Evolutionary conservation across 2,113 vertebrate genomes (phyloP).

Genomic region (Charadrius vociferus): DNA sequence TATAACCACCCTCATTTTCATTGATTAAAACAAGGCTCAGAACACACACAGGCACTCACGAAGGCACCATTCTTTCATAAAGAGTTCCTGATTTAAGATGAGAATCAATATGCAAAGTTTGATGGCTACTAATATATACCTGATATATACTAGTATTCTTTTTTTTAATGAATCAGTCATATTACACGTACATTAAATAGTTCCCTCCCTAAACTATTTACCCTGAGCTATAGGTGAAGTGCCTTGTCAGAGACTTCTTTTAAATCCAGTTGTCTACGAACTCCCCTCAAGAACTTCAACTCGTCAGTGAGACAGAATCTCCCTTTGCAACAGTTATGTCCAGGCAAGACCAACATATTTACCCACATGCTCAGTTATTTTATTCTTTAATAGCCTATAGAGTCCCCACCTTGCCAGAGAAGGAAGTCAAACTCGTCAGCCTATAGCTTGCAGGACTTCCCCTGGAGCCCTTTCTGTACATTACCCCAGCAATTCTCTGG

Average conservation of each 20-base stretch:
- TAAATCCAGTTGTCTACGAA: neutral
- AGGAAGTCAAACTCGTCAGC: neutral
- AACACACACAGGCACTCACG: neutral
- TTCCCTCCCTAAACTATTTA: neutral
- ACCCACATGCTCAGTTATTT: neutral
- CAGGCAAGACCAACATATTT: neutral
- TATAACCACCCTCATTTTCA: neutral
- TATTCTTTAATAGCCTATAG: neutral
- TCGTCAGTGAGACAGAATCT: neutral
- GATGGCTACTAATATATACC: neutral
- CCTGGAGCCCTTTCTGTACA: neutral
- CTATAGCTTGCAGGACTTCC: neutral
- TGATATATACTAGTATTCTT: neutral
- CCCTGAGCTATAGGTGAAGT: fast-evolving
- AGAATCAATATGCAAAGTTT: neutral
- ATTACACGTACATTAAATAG: neutral
- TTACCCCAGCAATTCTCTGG: neutral
- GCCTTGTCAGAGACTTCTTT: neutral
- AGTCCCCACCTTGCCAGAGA: neutral
- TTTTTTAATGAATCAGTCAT: neutral
- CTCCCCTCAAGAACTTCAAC: neutral
- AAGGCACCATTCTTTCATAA: neutral
- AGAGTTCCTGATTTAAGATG: neutral
- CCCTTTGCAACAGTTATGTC: neutral
- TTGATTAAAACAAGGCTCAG: neutral